Conservation (phyloP, 2,113 vertebrate species). For the Tragelaphus buxtoni region DNA sequence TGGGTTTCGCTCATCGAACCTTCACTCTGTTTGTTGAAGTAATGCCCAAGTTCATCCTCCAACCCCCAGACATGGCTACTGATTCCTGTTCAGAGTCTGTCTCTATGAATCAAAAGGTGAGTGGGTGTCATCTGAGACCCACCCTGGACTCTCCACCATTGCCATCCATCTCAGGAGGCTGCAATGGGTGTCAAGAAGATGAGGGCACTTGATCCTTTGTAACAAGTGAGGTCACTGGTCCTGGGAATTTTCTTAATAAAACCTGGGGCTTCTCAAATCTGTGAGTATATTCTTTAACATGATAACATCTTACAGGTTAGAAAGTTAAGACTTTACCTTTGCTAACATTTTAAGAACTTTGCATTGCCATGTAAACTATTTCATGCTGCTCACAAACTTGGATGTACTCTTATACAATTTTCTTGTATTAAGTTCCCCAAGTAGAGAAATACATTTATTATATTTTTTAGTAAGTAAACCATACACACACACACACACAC, state of each 20-base stretch:
- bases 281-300: rapidly evolving
- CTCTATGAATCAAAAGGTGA: no score
- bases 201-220: no score
- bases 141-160: rapidly evolving
- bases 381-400: not conserved
- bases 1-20: rapidly evolving
- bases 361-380: rapidly evolving
- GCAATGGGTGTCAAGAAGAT: rapidly evolving
- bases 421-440: not conserved
- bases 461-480: slow-evolving; percentile 12
- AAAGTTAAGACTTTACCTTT: not conserved
- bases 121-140: not conserved
- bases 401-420: not conserved
- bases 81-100: rapidly evolving
- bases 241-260: not conserved
- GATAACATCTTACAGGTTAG: rapidly evolving
- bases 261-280: not conserved
- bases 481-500: not conserved
- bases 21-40: rapidly evolving
- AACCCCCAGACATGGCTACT: rapidly evolving
- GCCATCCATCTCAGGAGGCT: not conserved
- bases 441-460: not conserved
- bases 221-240: not conserved
- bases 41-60: not conserved
- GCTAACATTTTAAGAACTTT: rapidly evolving